Evolutionary conservation across 2,888 invertebrate genomes (phyloP).

Genomic region (Congeria kusceri): DNA sequence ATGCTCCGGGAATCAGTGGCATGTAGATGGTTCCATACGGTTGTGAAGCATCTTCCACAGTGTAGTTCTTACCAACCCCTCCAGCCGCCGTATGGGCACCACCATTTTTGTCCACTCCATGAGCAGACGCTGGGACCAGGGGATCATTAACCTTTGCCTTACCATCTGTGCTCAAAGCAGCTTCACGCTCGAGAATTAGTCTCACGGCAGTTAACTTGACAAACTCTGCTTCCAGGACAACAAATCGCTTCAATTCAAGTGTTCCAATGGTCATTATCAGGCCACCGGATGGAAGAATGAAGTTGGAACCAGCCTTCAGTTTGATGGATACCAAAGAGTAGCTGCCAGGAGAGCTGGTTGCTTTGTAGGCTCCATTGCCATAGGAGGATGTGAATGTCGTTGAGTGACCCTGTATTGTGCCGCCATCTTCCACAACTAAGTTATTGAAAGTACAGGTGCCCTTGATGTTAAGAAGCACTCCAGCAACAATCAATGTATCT

Average conservation of each 20-base stretch:
- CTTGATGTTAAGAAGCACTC: slow-evolving; percentile 63
- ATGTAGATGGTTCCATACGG: slow-evolving; percentile 75
- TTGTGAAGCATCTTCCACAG: slow-evolving; percentile 54
- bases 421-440: slow-evolving; percentile 70
- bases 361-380: slow-evolving; percentile 61
- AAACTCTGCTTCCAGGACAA: slow-evolving; percentile 66
- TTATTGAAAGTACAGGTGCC: slow-evolving; percentile 75
- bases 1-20: slow-evolving; percentile 63
- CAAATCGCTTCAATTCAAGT: slow-evolving; percentile 75
- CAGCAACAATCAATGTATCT: slow-evolving; percentile 70
- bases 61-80: slow-evolving; percentile 65
- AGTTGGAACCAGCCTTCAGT: slow-evolving; percentile 69
- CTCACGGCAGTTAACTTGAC: slow-evolving; percentile 69
- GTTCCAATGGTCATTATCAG: slow-evolving; percentile 65
- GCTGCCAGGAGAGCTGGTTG: slow-evolving; percentile 64
- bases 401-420: slow-evolving; percentile 60
- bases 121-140: slow-evolving; percentile 49
- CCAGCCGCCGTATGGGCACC: slow-evolving; percentile 74
- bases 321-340: slow-evolving; percentile 66
- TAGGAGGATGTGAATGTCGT: slow-evolving; percentile 72
- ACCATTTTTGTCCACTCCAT: slow-evolving; percentile 64
- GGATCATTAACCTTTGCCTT: slow-evolving; percentile 45
- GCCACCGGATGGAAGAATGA: slow-evolving; percentile 63
- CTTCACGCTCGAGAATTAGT: slow-evolving; percentile 71
- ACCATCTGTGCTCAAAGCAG: slow-evolving; percentile 69